Conservation (phyloP, 2,888 invertebrate species). For the Coecobrya sp. region DNA sequence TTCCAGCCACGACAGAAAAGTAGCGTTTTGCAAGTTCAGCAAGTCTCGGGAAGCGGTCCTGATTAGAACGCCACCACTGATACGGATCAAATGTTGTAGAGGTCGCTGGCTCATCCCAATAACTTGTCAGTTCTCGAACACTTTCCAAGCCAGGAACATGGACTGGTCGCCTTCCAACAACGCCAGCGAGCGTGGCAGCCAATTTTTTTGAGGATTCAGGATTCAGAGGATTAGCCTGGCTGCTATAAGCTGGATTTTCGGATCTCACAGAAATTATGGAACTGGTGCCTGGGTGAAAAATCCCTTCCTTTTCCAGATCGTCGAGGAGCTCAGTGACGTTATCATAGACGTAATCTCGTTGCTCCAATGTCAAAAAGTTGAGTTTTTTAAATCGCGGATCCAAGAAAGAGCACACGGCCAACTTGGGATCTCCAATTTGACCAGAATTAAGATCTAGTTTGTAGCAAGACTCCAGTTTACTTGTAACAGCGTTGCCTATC, state of each 20-base stretch:
- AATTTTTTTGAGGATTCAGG: slow-evolving; percentile 42
- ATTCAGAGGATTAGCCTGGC: slow-evolving; percentile 29
- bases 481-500: slow-evolving; percentile 30
- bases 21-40: slow-evolving; percentile 53
- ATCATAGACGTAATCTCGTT: slow-evolving; percentile 42
- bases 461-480: slow-evolving; percentile 63
- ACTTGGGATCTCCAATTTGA: slow-evolving; percentile 34
- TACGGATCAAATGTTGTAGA: slow-evolving; percentile 64
- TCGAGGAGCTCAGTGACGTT: slow-evolving; percentile 20
- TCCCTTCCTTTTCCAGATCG: not conserved
- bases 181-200: not conserved
- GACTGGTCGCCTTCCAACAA: not conserved
- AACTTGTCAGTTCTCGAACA: slow-evolving; percentile 66
- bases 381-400: slow-evolving; percentile 81
- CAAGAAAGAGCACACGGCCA: slow-evolving; percentile 66
- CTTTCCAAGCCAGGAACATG: not conserved
- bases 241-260: slow-evolving; percentile 33
- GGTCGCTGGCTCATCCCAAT: slow-evolving; percentile 66
- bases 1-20: no score
- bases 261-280: slow-evolving; percentile 54
- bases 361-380: slow-evolving; percentile 64
- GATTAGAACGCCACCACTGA: slow-evolving; percentile 77
- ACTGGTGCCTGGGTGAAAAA: not conserved
- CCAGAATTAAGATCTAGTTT: slow-evolving; percentile 56
- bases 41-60: slow-evolving; percentile 65